Evolutionary conservation across 2,888 invertebrate genomes (phyloP), one percentile per base, ranked within the genome.

Genomic region (Aleiodes testaceus): DNA sequence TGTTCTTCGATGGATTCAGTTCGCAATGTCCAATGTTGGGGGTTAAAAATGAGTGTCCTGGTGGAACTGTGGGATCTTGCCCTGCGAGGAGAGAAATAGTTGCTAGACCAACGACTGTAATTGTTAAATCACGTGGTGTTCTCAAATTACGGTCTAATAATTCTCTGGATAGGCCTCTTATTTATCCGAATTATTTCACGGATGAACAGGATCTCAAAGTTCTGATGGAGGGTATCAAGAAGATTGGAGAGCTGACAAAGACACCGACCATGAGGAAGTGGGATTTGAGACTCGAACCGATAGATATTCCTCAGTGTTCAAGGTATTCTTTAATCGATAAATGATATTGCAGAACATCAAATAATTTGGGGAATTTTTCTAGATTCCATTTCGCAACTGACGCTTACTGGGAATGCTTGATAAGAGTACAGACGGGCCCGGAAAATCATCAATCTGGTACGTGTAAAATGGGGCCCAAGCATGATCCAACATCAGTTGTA

Each of bases 141-240:
- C 81, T 95, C 53, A 90, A 89, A 77, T 87, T 95, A 5, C 88
- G 90, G 73, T 91, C 92, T 0, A 88, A 82, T 5, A 90, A 94
- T 86, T 94, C 94, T 0, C 88, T 90, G 69, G 90, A 91, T 14
- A 89, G 91, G 69, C 94, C 94, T 0, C 87, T 90, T 36, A 89
- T 95, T 70, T 91, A 93, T 79, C 93, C 94, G 0, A 93, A 94
- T 85, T 95, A 95, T 81, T 89, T 95, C 75, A 89, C 91, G 1
- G 89, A 92, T 63, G 88, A 89, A 74, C 89, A 91, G 66, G 95
- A 95, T 77, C 82, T 91, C 0, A 88, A 88, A 20, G 89, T 91
- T 0, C 84, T 92, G 78, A 84, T 92, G 55, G 91, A 92, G 72
- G 92, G 91, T 4, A 90, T 90, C 22, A 88, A 91, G 77, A 90